A percentile compares a stretch with the other conserved stretches of the same genome.
These are phyloP conservation scores for Labrus mixtus DNA, from an alignment of 2,113 vertebrate genomes.

Conservation along the genomic window DNA sequence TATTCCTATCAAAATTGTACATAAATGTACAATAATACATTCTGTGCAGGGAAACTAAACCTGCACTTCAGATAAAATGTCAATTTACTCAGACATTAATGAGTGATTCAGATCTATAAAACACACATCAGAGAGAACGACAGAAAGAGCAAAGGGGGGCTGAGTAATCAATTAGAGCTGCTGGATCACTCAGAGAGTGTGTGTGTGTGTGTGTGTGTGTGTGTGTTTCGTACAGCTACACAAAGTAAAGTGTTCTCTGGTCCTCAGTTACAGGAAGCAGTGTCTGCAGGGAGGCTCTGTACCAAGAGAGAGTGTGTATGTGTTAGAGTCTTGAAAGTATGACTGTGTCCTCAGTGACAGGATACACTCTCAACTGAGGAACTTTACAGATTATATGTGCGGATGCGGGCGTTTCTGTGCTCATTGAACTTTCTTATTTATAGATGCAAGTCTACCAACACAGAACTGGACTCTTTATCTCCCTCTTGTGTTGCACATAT, in stretches of 20 bases:
- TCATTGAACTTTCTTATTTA: too few species aligned
- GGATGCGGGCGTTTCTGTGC: too few species aligned
- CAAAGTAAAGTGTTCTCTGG: constrained; percentile 16
- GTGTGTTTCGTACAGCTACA: neutral
- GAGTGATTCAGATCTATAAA: constrained; percentile 28
- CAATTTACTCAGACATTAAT: constrained; percentile 26
- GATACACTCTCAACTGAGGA: constrained; percentile 1
- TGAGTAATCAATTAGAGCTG: constrained; percentile 20
- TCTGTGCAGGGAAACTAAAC: neutral
- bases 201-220: constrained; percentile 3
- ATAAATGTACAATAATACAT: too few species aligned
- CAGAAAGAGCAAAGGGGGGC: neutral
- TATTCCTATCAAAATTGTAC: too few species aligned
- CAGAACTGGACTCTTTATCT: too few species aligned
- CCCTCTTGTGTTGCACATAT: too few species aligned
- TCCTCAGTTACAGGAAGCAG: constrained; percentile 36
- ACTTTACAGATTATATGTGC: neutral
- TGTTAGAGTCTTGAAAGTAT: constrained; percentile 18
- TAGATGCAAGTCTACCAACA: too few species aligned
- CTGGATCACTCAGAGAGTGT: neutral
- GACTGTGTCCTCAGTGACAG: constrained; percentile 37
- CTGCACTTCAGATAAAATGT: constrained; percentile 7
- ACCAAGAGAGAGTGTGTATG: constrained; percentile 9
- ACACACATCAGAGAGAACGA: constrained; percentile 16
- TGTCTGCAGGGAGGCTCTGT: constrained; percentile 16